phyloP scores from a whole-genome alignment of 92 coral and sea anemone genomes.

The Porites evermanni region DNA sequence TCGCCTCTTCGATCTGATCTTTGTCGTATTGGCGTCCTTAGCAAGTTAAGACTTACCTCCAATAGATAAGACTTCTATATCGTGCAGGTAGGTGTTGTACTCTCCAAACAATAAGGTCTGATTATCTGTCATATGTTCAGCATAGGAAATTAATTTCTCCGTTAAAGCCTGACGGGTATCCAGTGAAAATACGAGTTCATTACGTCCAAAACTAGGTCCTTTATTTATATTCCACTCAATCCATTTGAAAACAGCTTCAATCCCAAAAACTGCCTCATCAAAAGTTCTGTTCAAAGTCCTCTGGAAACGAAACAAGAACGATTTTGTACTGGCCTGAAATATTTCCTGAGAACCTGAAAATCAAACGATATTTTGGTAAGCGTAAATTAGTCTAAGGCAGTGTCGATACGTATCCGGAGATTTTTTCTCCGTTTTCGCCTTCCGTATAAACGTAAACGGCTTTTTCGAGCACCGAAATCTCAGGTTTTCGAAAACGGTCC shows the following conservation, averaged over 20 bases:
- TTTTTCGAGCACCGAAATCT: no score
- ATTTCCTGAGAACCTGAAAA: slow-evolving; percentile 12
- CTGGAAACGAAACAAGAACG: slow-evolving; percentile 35
- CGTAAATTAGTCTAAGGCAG: background rate
- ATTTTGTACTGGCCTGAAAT: background rate
- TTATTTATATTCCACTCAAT: slow-evolving; percentile 7
- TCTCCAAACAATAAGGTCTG: background rate
- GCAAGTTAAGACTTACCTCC: slow-evolving; percentile 20
- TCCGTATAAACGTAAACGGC: no score
- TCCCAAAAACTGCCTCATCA: slow-evolving; percentile 2
- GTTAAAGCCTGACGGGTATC: background rate
- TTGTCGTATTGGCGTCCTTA: no score
- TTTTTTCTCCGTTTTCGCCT: no score
- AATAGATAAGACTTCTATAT: slow-evolving; percentile 14
- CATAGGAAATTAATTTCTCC: background rate
- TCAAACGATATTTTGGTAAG: background rate
- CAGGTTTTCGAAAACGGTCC: no score
- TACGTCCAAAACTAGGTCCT: slow-evolving; percentile 22
- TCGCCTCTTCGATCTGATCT: no score
- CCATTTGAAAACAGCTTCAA: background rate
- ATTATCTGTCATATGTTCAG: background rate
- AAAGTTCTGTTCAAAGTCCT: background rate
- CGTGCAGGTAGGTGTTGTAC: background rate
- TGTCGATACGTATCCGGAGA: no score
- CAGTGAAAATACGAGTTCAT: slow-evolving; percentile 3